Conservation (phyloP, 2,888 invertebrate species). For the Stictocephala bisonia region DNA sequence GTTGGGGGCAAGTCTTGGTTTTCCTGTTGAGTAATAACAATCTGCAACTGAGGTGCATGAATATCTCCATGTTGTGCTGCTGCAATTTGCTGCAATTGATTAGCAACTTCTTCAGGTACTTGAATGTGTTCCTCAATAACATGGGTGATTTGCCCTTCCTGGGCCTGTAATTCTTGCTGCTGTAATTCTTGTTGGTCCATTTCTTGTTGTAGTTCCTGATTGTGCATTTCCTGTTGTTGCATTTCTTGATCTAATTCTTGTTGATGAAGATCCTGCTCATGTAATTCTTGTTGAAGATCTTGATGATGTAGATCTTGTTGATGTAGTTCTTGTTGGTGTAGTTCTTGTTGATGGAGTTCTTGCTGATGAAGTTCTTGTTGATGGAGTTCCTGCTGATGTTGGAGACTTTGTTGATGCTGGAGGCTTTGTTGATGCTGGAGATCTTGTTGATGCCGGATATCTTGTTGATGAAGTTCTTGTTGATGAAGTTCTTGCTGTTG, state of each 20-base stretch:
- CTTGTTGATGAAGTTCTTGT: constrained; percentile 9
- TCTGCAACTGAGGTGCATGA: constrained; percentile 19
- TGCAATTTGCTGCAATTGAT: constrained; percentile 30
- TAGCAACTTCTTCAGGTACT: constrained; percentile 32
- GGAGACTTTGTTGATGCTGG: constrained; percentile 47
- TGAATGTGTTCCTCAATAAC: constrained; percentile 35
- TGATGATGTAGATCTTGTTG: constrained; percentile 29
- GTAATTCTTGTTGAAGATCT: constrained; percentile 25
- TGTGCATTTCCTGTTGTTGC: constrained; percentile 28
- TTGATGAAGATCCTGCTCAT: constrained; percentile 21
- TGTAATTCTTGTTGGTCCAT: constrained; percentile 37
- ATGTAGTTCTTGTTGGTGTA: constrained; percentile 20
- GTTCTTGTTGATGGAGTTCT: constrained; percentile 15
- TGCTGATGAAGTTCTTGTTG: constrained; percentile 28
- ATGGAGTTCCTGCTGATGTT: constrained; percentile 9
- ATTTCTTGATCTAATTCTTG: constrained; percentile 25
- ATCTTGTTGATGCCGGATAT: constrained; percentile 49
- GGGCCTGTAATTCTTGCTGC: constrained; percentile 11
- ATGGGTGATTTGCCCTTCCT: constrained; percentile 19
- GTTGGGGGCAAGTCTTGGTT: constrained; percentile 32
- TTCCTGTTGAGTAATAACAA: constrained; percentile 36
- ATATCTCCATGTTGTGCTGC: constrained; percentile 30
- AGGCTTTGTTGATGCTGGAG: constrained; percentile 44
- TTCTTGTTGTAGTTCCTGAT: constrained; percentile 47
- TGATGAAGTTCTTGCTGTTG: constrained; percentile 25